phyloP scores from a whole-genome alignment of 2,113 vertebrate genomes.

The Chaenocephalus aceratus region DNA sequence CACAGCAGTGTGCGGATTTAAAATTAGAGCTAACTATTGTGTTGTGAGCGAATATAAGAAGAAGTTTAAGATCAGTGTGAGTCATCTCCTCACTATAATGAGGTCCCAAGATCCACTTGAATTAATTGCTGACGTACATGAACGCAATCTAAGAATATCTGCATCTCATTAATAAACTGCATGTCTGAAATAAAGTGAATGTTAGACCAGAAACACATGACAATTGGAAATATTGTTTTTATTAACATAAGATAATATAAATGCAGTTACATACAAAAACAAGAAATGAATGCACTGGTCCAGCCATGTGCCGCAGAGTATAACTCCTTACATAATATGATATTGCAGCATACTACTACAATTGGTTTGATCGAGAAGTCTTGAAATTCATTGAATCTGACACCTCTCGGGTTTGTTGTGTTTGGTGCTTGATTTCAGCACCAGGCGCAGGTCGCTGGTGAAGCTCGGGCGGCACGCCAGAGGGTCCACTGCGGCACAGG shows the following conservation, averaged over 20 bases:
- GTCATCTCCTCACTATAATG: conserved; percentile 21
- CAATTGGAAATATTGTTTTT: conserved; percentile 8
- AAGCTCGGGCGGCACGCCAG: conserved; percentile 83
- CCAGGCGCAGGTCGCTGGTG: conserved; percentile 80
- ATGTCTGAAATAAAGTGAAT: not conserved
- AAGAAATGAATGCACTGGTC: conserved; percentile 69
- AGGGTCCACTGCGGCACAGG: conserved; percentile 79
- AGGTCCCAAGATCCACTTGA: not conserved
- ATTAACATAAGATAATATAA: conserved; percentile 36
- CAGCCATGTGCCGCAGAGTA: conserved; percentile 80
- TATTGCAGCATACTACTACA: conserved; percentile 82
- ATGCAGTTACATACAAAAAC: conserved; percentile 28
- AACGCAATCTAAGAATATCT: not conserved
- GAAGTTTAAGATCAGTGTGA: conserved; percentile 24
- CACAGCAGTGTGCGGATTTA: not conserved
- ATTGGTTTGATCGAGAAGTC: conserved; percentile 73
- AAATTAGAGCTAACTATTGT: conserved; percentile 4
- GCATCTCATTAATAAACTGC: not conserved
- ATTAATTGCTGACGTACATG: conserved; percentile 1
- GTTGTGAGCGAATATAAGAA: not conserved
- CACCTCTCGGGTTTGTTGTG: conserved; percentile 82
- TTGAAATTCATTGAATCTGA: conserved; percentile 83
- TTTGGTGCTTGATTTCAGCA: conserved; percentile 80
- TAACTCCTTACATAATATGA: conserved; percentile 79
- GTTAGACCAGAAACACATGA: not conserved